A percentile compares a stretch with the other conserved stretches of the same genome.
phyloP scores from a whole-genome alignment of 2,888 invertebrate species.

The Cristatella mucedo region DNA sequence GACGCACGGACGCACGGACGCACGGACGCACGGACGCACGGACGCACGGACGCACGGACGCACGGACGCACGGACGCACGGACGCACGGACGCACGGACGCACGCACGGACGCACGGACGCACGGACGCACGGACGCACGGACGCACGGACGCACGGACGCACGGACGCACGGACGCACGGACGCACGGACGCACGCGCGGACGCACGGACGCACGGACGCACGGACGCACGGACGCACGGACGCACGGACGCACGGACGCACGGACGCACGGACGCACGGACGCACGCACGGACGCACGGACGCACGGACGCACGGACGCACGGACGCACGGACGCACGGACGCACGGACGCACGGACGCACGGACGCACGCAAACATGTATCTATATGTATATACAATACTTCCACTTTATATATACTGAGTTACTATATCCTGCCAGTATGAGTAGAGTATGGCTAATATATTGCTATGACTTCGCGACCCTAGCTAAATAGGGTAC shows the following conservation, averaged over 20 bases:
- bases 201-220: not conserved
- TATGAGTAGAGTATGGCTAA: too few species aligned
- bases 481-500: too few species aligned
- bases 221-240: not conserved
- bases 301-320: slow-evolving; percentile 6
- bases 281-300: slow-evolving; percentile 7
- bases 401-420: too few species aligned
- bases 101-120: not conserved
- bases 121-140: slow-evolving; percentile 3
- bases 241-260: not conserved
- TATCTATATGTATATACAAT: too few species aligned
- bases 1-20: slow-evolving; percentile 6
- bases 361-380: slow-evolving; percentile 11
- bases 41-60: slow-evolving; percentile 2
- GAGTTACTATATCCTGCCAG: too few species aligned
- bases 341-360: slow-evolving; percentile 11
- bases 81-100: not conserved
- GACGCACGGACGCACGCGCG: not conserved
- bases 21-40: slow-evolving; percentile 3
- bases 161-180: not conserved
- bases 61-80: not conserved
- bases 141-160: slow-evolving; percentile 4
- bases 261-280: slow-evolving; percentile 4
- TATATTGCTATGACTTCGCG: too few species aligned
- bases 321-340: slow-evolving; percentile 8